phyloP scores from a whole-genome alignment of 2,888 invertebrate species.

The Hermodice carunculata region DNA sequence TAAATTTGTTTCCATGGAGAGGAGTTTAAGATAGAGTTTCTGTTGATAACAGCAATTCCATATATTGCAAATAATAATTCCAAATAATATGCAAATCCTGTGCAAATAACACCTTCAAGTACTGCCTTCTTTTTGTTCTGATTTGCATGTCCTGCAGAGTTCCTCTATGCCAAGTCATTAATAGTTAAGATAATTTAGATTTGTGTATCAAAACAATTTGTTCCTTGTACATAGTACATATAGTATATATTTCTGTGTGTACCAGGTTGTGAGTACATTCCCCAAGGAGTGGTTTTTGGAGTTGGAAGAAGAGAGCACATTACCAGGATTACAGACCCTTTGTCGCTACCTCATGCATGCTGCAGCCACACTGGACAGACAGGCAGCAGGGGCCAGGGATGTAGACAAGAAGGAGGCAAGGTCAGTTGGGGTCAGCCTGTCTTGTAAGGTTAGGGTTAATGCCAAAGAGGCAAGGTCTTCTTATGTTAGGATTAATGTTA shows the following conservation, averaged over 20 bases:
- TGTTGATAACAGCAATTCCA: too few species aligned
- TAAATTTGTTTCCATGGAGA: too few species aligned
- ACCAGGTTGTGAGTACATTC: slow-evolving; percentile 59
- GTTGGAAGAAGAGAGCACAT: slow-evolving; percentile 56
- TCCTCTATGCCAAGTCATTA: neutral
- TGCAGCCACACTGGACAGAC: slow-evolving; percentile 41
- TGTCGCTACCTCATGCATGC: slow-evolving; percentile 58
- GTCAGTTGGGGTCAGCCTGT: slow-evolving; percentile 31
- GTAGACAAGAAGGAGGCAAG: slow-evolving; percentile 43
- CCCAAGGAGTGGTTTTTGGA: slow-evolving; percentile 65
- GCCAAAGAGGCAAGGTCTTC: too few species aligned
- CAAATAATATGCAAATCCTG: neutral
- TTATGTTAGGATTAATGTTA: neutral
- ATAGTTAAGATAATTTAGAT: neutral
- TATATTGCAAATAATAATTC: too few species aligned
- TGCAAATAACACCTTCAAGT: neutral
- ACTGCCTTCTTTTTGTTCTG: neutral
- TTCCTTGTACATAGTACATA: neutral
- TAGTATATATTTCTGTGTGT: neutral
- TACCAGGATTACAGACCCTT: slow-evolving; percentile 64
- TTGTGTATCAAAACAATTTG: neutral
- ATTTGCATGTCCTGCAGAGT: neutral
- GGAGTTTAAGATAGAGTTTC: too few species aligned
- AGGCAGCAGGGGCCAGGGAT: slow-evolving; percentile 6
- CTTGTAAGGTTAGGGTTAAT: neutral